A percentile compares a stretch with the other conserved stretches of the same genome.
Evolutionary conservation across 1,140 invertebrate genomes (phyloP).

Genomic region (Trichoplusia ni): DNA sequence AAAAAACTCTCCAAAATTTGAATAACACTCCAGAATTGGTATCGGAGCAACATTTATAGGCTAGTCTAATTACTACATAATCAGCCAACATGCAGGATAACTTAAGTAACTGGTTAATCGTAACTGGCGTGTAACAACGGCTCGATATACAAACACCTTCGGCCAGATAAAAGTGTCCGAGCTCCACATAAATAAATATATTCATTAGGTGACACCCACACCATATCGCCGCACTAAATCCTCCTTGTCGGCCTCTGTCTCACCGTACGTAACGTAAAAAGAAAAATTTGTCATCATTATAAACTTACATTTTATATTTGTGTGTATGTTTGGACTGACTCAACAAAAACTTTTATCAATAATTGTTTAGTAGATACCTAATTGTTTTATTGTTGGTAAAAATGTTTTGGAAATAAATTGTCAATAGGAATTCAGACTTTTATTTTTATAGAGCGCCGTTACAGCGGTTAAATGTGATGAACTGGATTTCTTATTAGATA

Average conservation of each 20-base stretch:
- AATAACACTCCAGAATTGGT: neutral
- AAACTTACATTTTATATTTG: slow-evolving; percentile 18
- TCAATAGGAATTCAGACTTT: too few relatives aligned
- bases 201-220: slow-evolving; percentile 80
- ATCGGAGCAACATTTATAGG: neutral
- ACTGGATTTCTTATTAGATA: too few relatives aligned
- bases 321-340: neutral
- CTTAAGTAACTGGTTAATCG: slow-evolving; percentile 41
- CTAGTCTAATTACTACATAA: slow-evolving; percentile 19
- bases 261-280: slow-evolving; percentile 52
- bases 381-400: too few relatives aligned
- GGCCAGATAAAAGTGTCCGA: slow-evolving; percentile 68
- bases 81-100: slow-evolving; percentile 9
- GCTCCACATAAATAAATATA: slow-evolving; percentile 75
- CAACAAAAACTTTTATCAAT: too few relatives aligned
- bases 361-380: too few relatives aligned
- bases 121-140: slow-evolving; percentile 39
- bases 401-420: too few relatives aligned
- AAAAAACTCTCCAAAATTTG: slow-evolving; percentile 1
- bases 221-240: slow-evolving; percentile 76
- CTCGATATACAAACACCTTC: slow-evolving; percentile 31
- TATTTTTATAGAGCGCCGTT: too few relatives aligned
- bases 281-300: slow-evolving; percentile 41
- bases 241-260: slow-evolving; percentile 68
- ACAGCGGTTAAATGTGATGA: too few relatives aligned